These are phyloP conservation scores for Congeria kusceri DNA, from an alignment of 2,888 invertebrate species.

Conservation along the genomic window DNA sequence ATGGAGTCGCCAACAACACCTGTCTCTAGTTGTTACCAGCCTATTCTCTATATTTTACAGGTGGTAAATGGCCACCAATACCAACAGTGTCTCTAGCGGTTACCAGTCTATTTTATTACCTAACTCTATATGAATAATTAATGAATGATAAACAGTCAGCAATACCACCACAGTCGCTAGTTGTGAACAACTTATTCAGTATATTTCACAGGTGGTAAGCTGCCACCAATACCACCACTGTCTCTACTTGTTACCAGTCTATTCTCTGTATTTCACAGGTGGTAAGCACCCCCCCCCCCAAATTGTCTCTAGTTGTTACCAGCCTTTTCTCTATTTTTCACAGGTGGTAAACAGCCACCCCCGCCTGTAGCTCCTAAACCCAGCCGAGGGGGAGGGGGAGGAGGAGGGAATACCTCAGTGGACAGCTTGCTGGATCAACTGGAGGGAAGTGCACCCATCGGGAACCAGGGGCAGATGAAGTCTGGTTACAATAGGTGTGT, in stretches of 20 bases:
- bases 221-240: too few species aligned
- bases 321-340: conserved; percentile 15
- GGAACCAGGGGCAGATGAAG: too few species aligned
- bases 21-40: conserved; percentile 26
- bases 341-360: conserved; percentile 32
- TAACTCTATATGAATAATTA: too few species aligned
- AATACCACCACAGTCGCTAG: too few species aligned
- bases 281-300: conserved; percentile 22
- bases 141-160: too few species aligned
- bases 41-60: conserved; percentile 16
- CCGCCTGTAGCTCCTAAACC: conserved; percentile 78
- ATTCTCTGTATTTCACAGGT: too few species aligned
- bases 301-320: conserved; percentile 47
- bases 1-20: conserved; percentile 41
- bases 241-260: too few species aligned
- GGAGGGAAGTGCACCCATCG: conserved; percentile 81
- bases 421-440: conserved; percentile 96
- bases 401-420: conserved; percentile 88
- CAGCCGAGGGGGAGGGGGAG: conserved; percentile 62
- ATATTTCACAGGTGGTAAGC: too few species aligned
- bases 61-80: conserved; percentile 29
- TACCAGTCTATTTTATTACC: too few species aligned
- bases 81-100: too few species aligned
- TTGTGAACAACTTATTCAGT: too few species aligned
- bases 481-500: neutral